phyloP scores from a whole-genome alignment of 2,113 vertebrate genomes.

The Trinectes maculatus region DNA sequence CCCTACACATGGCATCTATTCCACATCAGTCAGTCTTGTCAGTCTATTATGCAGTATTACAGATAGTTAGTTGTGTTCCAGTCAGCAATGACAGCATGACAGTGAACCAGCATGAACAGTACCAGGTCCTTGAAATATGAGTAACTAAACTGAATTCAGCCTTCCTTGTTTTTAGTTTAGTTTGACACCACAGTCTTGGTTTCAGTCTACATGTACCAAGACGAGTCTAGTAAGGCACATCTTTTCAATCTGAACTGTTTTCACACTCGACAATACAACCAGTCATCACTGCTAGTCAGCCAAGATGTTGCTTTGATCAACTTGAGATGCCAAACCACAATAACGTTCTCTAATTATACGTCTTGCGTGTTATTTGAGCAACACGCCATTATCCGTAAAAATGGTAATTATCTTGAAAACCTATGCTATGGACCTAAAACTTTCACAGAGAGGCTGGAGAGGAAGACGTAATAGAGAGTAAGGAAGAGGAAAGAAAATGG shows the following conservation, averaged over 20 bases:
- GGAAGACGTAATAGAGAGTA: neutral
- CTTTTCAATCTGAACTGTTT: conserved; percentile 16
- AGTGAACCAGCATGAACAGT: too few relatives aligned
- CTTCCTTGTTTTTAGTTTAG: too few relatives aligned
- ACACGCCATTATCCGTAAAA: conserved; percentile 25
- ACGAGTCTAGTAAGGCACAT: neutral
- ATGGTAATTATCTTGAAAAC: conserved; percentile 44
- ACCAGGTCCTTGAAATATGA: too few relatives aligned
- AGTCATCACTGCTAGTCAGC: conserved; percentile 42
- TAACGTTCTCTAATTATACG: conserved; percentile 2
- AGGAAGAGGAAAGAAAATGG: conserved; percentile 1
- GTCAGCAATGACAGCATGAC: too few relatives aligned
- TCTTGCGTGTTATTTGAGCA: conserved; percentile 17
- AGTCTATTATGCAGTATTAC: too few relatives aligned
- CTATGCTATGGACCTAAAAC: conserved; percentile 14
- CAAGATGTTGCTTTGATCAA: conserved; percentile 48
- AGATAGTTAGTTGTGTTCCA: too few relatives aligned
- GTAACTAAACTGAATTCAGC: neutral
- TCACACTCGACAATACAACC: conserved; percentile 40
- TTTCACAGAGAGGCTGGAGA: neutral
- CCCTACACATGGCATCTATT: too few relatives aligned
- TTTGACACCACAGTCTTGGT: neutral
- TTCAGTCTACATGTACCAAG: conserved; percentile 20
- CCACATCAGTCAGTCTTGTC: too few relatives aligned
- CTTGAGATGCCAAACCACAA: conserved; percentile 33